phyloP scores from a whole-genome alignment of 2,888 invertebrate species.

The Odontomyia ornata region DNA sequence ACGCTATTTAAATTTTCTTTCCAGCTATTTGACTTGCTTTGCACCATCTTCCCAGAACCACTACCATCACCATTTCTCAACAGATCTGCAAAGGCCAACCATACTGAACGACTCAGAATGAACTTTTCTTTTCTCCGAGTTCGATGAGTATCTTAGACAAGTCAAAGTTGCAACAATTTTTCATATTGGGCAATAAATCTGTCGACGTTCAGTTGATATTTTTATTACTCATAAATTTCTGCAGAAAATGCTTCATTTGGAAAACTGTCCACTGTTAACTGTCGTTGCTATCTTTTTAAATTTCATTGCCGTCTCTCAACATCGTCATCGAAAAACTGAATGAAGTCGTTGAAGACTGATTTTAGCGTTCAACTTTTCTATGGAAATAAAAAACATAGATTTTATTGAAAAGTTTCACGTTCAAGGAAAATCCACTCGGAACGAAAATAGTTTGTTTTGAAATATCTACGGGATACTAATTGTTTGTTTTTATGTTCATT shows the following conservation, averaged over 20 bases:
- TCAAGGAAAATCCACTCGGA: neutral
- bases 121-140: neutral
- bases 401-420: slow-evolving; percentile 4
- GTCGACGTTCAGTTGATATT: slow-evolving; percentile 18
- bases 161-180: slow-evolving; percentile 2
- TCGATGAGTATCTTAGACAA: neutral
- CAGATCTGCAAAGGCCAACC: too few relatives aligned
- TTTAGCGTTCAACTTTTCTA: neutral
- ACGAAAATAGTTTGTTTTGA: slow-evolving; percentile 19
- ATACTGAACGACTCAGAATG: neutral
- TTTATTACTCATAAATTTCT: slow-evolving; percentile 18
- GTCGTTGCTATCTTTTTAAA: neutral
- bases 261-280: slow-evolving; percentile 16
- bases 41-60: too few relatives aligned
- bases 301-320: neutral
- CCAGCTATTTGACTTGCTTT: neutral
- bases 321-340: neutral
- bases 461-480: neutral
- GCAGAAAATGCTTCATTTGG: neutral
- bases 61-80: too few relatives aligned
- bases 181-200: slow-evolving; percentile 15
- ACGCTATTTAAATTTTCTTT: slow-evolving; percentile 11
- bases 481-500: neutral
- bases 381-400: neutral
- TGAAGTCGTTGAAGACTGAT: slow-evolving; percentile 16